phyloP scores from a whole-genome alignment of 2,888 invertebrate genomes.

The Leptinotarsa juncta region DNA sequence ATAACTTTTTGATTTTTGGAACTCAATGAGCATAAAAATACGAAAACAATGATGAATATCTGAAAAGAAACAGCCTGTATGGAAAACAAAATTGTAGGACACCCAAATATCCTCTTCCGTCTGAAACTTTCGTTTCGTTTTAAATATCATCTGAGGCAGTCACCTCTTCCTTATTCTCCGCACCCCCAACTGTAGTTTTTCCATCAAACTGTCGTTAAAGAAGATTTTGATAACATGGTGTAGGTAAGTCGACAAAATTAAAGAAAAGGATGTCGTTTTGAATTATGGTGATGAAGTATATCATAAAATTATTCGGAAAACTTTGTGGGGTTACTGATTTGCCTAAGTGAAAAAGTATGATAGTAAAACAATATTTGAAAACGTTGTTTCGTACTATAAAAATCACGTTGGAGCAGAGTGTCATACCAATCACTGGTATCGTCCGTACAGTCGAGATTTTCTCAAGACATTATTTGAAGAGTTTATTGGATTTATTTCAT shows the following conservation, averaged over 20 bases:
- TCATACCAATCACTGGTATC: too few relatives aligned
- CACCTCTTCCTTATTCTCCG: constrained; percentile 34
- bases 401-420: too few relatives aligned
- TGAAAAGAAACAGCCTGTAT: too few relatives aligned
- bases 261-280: constrained; percentile 35
- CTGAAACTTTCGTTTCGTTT: constrained; percentile 32
- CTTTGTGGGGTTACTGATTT: neutral
- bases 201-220: constrained; percentile 45
- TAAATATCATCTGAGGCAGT: constrained; percentile 33
- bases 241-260: constrained; percentile 42
- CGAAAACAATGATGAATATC: too few relatives aligned
- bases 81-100: too few relatives aligned
- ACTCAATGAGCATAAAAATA: too few relatives aligned
- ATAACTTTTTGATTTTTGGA: too few relatives aligned
- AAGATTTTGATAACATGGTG: constrained; percentile 34
- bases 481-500: too few relatives aligned
- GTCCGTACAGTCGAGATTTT: too few relatives aligned
- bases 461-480: too few relatives aligned
- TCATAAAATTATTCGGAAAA: constrained; percentile 1
- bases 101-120: neutral
- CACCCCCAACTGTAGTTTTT: constrained; percentile 36
- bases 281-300: constrained; percentile 30
- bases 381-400: neutral
- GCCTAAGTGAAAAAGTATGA: constrained; percentile 7
- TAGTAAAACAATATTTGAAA: neutral